phyloP scores from a whole-genome alignment of 1,140 invertebrate genomes.

The Drosophila sturtevanti region DNA sequence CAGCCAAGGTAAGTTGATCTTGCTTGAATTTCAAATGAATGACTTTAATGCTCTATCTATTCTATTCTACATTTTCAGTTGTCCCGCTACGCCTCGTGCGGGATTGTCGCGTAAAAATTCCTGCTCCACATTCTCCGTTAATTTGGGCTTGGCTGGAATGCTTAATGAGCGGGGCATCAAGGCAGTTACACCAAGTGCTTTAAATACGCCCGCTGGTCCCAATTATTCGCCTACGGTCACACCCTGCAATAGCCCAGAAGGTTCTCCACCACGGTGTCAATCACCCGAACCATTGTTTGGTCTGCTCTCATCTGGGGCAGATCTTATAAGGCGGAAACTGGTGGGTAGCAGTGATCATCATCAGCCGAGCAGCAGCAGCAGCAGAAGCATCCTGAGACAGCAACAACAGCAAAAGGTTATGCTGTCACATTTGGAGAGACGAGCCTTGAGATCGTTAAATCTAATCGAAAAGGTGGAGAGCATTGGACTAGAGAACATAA shows the following conservation, averaged over 20 bases:
- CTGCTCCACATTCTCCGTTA: constrained; percentile 91
- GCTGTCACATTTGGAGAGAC: constrained; percentile 84
- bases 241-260: constrained; percentile 90
- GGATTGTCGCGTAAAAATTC: constrained; percentile 88
- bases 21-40: no score
- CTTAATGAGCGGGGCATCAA: constrained; percentile 91
- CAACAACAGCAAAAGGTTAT: constrained; percentile 81
- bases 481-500: constrained; percentile 87
- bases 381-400: constrained; percentile 70
- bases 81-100: constrained; percentile 84
- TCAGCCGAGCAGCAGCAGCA: constrained; percentile 55
- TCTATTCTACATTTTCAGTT: constrained; percentile 54
- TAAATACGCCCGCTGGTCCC: constrained; percentile 87
- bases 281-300: constrained; percentile 86
- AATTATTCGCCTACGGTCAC: constrained; percentile 91
- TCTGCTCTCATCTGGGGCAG: constrained; percentile 88
- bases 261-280: constrained; percentile 85
- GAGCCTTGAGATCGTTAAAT: constrained; percentile 84
- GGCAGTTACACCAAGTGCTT: constrained; percentile 87
- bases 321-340: constrained; percentile 88
- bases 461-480: constrained; percentile 88
- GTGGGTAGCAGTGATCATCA: constrained; percentile 82
- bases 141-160: constrained; percentile 90
- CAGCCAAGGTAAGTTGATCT: constrained; percentile 67
- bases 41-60: background rate